phyloP scores from a whole-genome alignment of 2,888 invertebrate species.

The Patella ulyssiponensis region DNA sequence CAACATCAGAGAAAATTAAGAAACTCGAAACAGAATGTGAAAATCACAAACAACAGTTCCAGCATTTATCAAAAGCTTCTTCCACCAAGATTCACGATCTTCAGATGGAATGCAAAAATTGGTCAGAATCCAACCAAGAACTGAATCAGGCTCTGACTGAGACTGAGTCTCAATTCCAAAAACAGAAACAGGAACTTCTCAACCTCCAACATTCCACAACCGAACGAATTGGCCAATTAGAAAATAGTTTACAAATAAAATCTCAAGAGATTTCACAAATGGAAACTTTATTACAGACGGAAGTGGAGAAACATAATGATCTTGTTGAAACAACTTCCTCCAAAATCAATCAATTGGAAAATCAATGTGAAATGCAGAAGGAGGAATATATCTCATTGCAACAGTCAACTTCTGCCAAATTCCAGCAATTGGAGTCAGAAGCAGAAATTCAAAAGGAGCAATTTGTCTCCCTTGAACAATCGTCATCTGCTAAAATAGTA shows the following conservation, averaged over 20 bases:
- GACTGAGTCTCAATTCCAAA: neutral
- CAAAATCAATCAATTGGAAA: neutral
- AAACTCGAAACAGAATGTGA: constrained; percentile 15
- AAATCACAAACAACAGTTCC: constrained; percentile 18
- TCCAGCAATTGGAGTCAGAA: constrained; percentile 28
- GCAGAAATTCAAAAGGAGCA: neutral
- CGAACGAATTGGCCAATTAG: neutral
- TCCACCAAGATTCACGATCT: neutral
- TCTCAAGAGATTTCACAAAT: neutral
- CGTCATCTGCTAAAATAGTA: constrained; percentile 1
- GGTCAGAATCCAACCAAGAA: neutral
- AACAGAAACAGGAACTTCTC: neutral
- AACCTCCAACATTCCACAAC: neutral
- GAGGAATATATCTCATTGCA: constrained; percentile 7
- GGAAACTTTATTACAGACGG: neutral
- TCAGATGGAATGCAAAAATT: neutral
- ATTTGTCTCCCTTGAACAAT: constrained; percentile 1
- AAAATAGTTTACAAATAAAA: neutral
- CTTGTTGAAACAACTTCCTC: too few relatives aligned
- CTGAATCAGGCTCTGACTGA: neutral
- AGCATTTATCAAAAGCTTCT: constrained; percentile 10
- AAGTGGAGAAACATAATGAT: neutral
- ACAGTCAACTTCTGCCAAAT: constrained; percentile 13
- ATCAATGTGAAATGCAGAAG: neutral
- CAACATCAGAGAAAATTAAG: constrained; percentile 20